phyloP scores from a whole-genome alignment of 2,797 vertebrate genomes.

The Oreochromis grahami region DNA sequence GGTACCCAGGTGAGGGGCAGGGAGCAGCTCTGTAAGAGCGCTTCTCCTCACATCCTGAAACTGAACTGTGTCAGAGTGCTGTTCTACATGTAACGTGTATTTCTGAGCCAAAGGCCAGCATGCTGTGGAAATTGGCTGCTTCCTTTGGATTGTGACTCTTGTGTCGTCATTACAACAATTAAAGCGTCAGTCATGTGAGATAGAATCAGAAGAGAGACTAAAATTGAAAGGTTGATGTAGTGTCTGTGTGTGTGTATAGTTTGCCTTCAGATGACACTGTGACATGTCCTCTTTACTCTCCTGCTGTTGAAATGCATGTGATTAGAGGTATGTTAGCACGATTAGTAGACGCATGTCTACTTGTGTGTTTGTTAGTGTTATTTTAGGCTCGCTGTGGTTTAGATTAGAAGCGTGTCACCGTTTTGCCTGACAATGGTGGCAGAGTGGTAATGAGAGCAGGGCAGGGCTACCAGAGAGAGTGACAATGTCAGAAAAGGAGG shows the following conservation, averaged over 20 bases:
- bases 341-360: neutral
- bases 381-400: neutral
- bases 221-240: rapidly evolving
- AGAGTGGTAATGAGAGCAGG: neutral
- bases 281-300: neutral
- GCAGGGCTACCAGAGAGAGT: neutral
- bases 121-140: neutral
- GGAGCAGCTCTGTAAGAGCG: rapidly evolving
- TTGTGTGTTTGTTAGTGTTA: neutral
- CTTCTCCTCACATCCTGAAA: neutral
- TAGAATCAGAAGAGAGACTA: rapidly evolving
- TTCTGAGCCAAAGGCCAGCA: neutral
- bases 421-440: rapidly evolving
- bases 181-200: neutral
- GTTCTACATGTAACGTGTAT: neutral
- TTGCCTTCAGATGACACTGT: neutral
- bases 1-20: neutral
- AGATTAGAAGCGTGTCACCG: neutral
- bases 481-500: neutral
- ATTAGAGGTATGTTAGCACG: neutral
- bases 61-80: neutral
- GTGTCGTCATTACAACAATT: neutral
- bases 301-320: neutral
- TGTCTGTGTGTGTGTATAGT: rapidly evolving
- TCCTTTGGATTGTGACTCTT: neutral